Percentiles rank a stretch among this genome's conserved stretches.
Evolutionary conservation across 2,797 vertebrate genomes (phyloP).

Genomic region (Peromyscus nudipes): DNA sequence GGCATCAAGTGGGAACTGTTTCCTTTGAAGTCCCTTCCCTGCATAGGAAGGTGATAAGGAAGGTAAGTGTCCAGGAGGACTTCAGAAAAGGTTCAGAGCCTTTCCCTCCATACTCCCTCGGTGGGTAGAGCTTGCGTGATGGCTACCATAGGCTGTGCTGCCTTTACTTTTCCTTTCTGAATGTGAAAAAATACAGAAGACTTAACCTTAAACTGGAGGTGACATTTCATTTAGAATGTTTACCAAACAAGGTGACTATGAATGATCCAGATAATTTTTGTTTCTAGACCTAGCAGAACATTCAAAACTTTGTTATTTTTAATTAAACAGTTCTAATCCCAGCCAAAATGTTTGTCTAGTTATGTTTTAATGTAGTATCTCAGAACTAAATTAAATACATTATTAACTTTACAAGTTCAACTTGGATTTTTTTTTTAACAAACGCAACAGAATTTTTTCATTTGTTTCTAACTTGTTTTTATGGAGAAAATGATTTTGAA

Average conservation of each 20-base stretch:
- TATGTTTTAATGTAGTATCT: background rate
- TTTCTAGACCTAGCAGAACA: constrained; percentile 37
- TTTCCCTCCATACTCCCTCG: background rate
- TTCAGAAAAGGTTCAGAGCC: background rate
- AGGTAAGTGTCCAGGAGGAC: constrained; percentile 37
- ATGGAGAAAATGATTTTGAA: background rate
- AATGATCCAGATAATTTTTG: constrained; percentile 5
- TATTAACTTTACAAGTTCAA: constrained; percentile 5
- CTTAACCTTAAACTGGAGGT: background rate
- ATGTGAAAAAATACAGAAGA: background rate
- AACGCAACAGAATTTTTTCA: background rate
- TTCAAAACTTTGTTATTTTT: constrained; percentile 6
- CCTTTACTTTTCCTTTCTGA: constrained; percentile 43
- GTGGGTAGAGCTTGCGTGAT: background rate
- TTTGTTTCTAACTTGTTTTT: constrained; percentile 35
- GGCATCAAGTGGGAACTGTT: background rate
- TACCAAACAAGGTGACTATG: background rate
- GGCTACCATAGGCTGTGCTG: background rate
- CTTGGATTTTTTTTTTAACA: background rate
- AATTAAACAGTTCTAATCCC: background rate
- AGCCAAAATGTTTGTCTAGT: constrained; percentile 9
- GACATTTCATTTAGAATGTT: constrained; percentile 8
- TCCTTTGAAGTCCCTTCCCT: constrained; percentile 36
- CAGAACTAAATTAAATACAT: constrained; percentile 34
- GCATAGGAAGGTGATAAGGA: background rate